Base-by-base conservation (phyloP, 2,113 vertebrate genomes). In the Xenus cinereus region DNA sequence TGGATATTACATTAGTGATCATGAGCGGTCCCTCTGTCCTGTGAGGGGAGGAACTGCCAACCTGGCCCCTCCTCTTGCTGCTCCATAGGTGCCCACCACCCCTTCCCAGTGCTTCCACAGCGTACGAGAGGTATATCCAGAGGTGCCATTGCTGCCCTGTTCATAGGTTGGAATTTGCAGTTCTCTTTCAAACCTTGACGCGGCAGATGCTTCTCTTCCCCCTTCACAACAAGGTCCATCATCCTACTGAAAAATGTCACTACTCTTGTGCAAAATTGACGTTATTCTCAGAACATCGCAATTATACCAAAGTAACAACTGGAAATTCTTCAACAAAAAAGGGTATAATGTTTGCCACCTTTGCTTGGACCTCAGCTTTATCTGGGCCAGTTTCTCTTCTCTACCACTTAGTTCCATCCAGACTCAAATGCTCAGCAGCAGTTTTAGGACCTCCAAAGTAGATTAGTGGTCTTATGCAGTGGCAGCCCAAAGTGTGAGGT, bases 201-300 rank as follows among this genome's bases (percentile, higher is more conserved):
- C 22, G 74, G 72, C 30, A 59, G 45, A 15, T 77, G 46, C n/a
- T 74, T 86, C 21, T 72, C 12, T 84, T 84, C 14, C 14, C 30
- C 9, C 10, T 73, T 89, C 16, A 17, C 39, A 26, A 27, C 9
- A n/a, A 53, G 27, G 27, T 72, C 57, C 39, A 22, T 60, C 16
- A 35, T 33, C 45, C 50, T 87, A 3, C 17, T 63, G 37, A 20
- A 84, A 89, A 46, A 50, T 64, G 20, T 1, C 12, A 1, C 35
- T 43, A 37, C 8, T 33, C 26, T 33, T 39, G 19, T 45, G 14
- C 18, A 39, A 80, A 95, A 89, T 45, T 0, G 0, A 21, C 3
- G 0, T 54, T 72, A 22, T 62, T 84, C 39, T 53, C n/a, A 62
- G n/a, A 85, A 5, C 7, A 16, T 43, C 1, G 1, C 16, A 77